A percentile compares a stretch with the other conserved stretches of the same genome.
These are phyloP conservation scores for Germaria angustata DNA, from an alignment of 2,888 invertebrate genomes.

Conservation along the genomic window DNA sequence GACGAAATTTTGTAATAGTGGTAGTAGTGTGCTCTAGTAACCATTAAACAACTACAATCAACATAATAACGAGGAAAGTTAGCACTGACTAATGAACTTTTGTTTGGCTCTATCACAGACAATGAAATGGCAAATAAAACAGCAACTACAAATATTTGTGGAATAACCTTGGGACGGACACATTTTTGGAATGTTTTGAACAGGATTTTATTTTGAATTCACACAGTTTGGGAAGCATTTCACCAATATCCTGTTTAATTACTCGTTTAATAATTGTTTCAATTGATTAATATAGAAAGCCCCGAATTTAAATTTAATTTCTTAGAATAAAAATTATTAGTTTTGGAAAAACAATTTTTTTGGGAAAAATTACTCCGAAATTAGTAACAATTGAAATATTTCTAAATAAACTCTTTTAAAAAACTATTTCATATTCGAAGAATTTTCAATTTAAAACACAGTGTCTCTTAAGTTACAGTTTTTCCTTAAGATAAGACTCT, in stretches of 20 bases:
- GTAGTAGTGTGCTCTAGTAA: background rate
- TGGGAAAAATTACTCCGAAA: background rate
- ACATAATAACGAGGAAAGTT: conserved; percentile 27
- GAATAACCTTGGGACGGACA: conserved; percentile 23
- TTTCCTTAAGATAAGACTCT: too few relatives aligned
- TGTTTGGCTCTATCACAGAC: background rate
- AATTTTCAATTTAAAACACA: too few relatives aligned
- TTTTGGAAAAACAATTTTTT: too few relatives aligned
- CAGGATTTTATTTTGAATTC: background rate
- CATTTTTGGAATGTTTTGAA: conserved; percentile 8
- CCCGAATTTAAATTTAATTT: too few relatives aligned
- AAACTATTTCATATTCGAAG: too few relatives aligned
- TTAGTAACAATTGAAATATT: too few relatives aligned
- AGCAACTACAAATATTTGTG: background rate
- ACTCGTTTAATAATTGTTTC: background rate
- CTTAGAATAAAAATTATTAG: too few relatives aligned
- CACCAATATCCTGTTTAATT: background rate
- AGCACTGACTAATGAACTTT: conserved; percentile 56
- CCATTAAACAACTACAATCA: background rate
- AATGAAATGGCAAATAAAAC: background rate
- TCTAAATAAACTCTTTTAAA: too few relatives aligned
- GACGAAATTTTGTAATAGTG: background rate
- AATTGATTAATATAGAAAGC: too few relatives aligned
- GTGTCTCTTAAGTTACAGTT: too few relatives aligned
- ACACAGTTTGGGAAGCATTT: background rate